These are phyloP conservation scores for Microplitis deprimator DNA, from an alignment of 2,888 invertebrate species.

Conservation along the genomic window DNA sequence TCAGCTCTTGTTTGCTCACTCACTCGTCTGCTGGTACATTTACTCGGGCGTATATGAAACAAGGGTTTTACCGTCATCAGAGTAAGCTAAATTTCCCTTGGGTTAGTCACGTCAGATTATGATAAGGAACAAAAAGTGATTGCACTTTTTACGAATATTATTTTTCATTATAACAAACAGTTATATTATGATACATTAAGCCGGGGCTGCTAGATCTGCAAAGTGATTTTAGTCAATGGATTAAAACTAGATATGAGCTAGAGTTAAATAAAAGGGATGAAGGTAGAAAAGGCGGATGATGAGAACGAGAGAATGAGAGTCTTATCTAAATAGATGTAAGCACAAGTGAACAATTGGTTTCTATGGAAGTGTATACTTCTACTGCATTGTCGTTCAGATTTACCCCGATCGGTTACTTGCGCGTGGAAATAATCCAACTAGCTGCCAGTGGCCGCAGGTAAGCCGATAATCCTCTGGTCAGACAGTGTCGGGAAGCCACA, in stretches of 20 bases:
- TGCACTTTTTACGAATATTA: conserved; percentile 9
- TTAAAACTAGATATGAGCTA: background rate
- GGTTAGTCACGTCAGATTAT: conserved; percentile 58
- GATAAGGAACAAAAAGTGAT: conserved; percentile 52
- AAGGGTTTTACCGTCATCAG: conserved; percentile 55
- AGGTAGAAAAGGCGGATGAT: background rate
- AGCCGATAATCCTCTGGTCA: conserved; percentile 70
- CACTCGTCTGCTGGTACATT: conserved; percentile 31
- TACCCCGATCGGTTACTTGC: conserved; percentile 51
- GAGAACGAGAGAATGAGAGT: background rate
- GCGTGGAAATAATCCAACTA: conserved; percentile 59
- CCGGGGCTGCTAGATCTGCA: background rate
- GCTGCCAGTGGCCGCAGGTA: conserved; percentile 56
- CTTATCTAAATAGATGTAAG: background rate
- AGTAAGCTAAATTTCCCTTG: conserved; percentile 61
- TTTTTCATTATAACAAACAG: background rate
- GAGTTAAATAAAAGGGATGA: background rate
- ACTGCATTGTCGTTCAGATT: conserved; percentile 37
- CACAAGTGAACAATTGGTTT: background rate
- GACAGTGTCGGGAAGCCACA: conserved; percentile 69
- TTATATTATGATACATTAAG: background rate
- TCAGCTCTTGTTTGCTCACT: background rate
- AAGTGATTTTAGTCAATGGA: background rate
- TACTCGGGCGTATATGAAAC: conserved; percentile 57
- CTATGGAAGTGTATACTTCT: background rate